These are phyloP conservation scores for Psilopsiagon aymara DNA, from an alignment of 2,113 vertebrate species.

Conservation along the genomic window DNA sequence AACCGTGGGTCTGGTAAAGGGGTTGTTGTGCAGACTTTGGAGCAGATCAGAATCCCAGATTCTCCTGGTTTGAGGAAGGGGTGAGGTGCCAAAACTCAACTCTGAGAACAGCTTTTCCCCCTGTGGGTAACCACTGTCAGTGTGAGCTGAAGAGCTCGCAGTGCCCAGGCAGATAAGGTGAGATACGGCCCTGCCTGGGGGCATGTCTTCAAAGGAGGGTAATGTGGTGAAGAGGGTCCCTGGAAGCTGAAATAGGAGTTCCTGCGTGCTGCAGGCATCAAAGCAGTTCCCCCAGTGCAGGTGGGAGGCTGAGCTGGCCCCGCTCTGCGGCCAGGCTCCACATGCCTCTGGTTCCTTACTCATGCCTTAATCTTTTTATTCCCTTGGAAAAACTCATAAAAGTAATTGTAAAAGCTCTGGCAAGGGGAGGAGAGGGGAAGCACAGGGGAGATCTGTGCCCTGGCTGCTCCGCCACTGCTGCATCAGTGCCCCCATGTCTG, in stretches of 20 bases:
- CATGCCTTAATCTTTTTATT: constrained; percentile 4
- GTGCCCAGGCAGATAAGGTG: accelerated
- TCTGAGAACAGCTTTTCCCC: background rate
- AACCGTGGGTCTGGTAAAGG: background rate
- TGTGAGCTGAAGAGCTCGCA: background rate
- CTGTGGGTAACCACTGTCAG: accelerated
- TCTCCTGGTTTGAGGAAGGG: accelerated
- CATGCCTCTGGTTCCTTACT: constrained; percentile 24
- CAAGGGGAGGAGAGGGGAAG: background rate
- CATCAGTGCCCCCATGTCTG: background rate
- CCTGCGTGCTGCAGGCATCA: background rate
- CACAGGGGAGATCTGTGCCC: background rate
- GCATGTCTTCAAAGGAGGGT: background rate
- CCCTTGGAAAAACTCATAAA: background rate
- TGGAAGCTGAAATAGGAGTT: background rate
- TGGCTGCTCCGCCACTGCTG: background rate
- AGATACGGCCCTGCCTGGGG: accelerated
- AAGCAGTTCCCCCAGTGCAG: background rate
- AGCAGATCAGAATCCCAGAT: background rate
- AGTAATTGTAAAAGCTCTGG: background rate
- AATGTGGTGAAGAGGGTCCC: background rate
- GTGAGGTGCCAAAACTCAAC: background rate
- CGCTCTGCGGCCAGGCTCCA: accelerated
- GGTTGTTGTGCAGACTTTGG: background rate
- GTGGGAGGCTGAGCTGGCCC: background rate